Evolutionary conservation across 2,797 vertebrate species (phyloP).

Genomic region (Selene dorsalis): DNA sequence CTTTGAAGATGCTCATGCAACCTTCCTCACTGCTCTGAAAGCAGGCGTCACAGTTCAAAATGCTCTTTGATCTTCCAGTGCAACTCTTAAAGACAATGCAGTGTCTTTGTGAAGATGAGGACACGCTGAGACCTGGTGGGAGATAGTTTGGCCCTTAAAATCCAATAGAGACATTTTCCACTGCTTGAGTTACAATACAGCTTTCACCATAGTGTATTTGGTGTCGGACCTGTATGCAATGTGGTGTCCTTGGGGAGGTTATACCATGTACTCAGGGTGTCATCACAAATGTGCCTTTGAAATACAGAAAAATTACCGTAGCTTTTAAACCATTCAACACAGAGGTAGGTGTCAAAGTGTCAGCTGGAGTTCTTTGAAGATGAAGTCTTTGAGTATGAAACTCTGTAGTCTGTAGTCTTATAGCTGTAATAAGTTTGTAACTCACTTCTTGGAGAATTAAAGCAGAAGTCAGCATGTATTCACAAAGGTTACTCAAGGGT

Average conservation of each 20-base stretch:
- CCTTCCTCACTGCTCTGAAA: conserved; percentile 70
- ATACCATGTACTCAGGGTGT: conserved; percentile 49
- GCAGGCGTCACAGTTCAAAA: conserved; percentile 69
- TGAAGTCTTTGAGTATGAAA: conserved; percentile 58
- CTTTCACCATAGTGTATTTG: conserved; percentile 12
- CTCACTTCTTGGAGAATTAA: conserved; percentile 8
- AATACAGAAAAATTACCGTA: conserved; percentile 54
- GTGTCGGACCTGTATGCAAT: conserved; percentile 41
- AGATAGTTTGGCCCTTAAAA: conserved; percentile 58
- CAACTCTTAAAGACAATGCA: conserved; percentile 60
- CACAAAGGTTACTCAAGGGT: background rate
- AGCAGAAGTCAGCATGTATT: background rate
- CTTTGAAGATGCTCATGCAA: conserved; percentile 81
- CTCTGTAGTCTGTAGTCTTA: conserved; percentile 29
- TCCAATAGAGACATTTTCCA: conserved; percentile 44
- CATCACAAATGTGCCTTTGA: conserved; percentile 66
- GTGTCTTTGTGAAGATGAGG: conserved; percentile 35
- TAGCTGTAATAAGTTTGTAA: conserved; percentile 38
- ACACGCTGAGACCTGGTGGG: conserved; percentile 50
- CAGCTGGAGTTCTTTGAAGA: conserved; percentile 67
- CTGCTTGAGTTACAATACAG: conserved; percentile 42
- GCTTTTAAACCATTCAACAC: conserved; percentile 52
- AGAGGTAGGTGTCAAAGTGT: conserved; percentile 56
- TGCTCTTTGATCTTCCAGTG: conserved; percentile 78
- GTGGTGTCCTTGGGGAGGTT: conserved; percentile 41